Evolutionary conservation across 2,888 invertebrate species (phyloP), one percentile per base, ranked within the genome.

Genomic region (Drosophila paranaensis): DNA sequence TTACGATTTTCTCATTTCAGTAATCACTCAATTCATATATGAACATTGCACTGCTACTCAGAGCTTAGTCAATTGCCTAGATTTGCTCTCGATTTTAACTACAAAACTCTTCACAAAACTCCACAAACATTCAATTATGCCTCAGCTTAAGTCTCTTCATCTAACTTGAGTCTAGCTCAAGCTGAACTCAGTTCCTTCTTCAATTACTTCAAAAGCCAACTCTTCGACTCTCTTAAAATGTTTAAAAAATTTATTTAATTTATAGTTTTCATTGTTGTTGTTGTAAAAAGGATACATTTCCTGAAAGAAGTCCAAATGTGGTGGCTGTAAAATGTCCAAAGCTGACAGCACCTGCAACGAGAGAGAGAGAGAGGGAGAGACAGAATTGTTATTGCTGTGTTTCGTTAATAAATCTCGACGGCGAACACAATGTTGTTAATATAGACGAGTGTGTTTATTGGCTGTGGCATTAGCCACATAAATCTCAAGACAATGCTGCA

Each of bases 221-320:
- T 37, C 9, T 37, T 11, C 13, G 13, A 13, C 6, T n/a, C 40
- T 14, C 39, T 9, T 40, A 40, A 9, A 42, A 10, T 1, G 10
- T 4, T 16, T 46, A n/a, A 10, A 48, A 30, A 48, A 20, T 2
- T 5, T 9, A 30, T 27, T 30, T 5, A 30, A 48, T 48, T 48
- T 30, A 30, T 14, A 48, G 27, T 48, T 20, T 43, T 14, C 2
- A 43, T 62, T 66, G 56, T 62, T 74, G 25, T 74, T 76, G 63
- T 69, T 62, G 68, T 72, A 14, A 93, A 94, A 97, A 97, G 97
- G 97, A 97, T 98, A 99, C 98, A 99, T 98, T 97, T 99, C 99
- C 95, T 99, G 98, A 95, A 99, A 99, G 95, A 98, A 99, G 94
- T 99, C 98, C 94, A 98, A 96, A 94, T 98, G 98, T 89, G 99